Evolutionary conservation across 64 coral and sea anemone genomes (phyloP).

Genomic region (Actinia tenebrosa): DNA sequence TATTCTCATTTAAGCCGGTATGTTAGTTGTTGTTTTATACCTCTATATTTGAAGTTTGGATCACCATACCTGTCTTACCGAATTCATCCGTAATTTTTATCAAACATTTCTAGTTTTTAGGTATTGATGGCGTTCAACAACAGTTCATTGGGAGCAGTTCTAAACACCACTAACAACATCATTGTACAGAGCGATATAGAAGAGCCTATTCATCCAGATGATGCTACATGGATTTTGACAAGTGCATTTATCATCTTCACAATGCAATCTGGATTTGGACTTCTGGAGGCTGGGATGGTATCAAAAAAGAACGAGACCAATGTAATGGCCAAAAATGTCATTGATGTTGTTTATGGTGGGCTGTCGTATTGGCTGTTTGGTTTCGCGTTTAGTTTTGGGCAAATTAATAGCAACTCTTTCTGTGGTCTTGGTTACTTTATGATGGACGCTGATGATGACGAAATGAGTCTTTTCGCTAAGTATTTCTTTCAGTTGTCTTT

Average conservation of each 20-base stretch:
- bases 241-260: slow-evolving; percentile 61
- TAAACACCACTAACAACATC: background rate
- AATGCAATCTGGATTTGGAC: slow-evolving; percentile 56
- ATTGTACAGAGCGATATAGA: background rate
- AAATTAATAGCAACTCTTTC: slow-evolving; percentile 1
- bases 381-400: slow-evolving; percentile 40
- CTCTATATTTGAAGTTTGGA: too few relatives aligned
- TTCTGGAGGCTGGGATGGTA: slow-evolving; percentile 44
- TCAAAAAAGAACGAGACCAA: slow-evolving; percentile 49
- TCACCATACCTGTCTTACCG: too few relatives aligned
- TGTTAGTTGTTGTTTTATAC: too few relatives aligned
- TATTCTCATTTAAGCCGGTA: too few relatives aligned
- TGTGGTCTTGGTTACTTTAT: slow-evolving; percentile 23
- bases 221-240: slow-evolving; percentile 54
- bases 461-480: slow-evolving; percentile 50
- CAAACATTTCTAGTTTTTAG: too few relatives aligned
- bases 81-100: too few relatives aligned
- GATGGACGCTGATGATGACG: slow-evolving; percentile 23
- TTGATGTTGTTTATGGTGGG: slow-evolving; percentile 49
- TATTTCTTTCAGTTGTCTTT: slow-evolving; percentile 58
- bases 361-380: slow-evolving; percentile 49
- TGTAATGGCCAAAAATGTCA: slow-evolving; percentile 44
- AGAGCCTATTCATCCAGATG: slow-evolving; percentile 16
- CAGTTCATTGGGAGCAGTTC: background rate
- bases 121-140: background rate